phyloP scores from a whole-genome alignment of 2,113 vertebrate genomes.

The Ahaetulla prasina region DNA sequence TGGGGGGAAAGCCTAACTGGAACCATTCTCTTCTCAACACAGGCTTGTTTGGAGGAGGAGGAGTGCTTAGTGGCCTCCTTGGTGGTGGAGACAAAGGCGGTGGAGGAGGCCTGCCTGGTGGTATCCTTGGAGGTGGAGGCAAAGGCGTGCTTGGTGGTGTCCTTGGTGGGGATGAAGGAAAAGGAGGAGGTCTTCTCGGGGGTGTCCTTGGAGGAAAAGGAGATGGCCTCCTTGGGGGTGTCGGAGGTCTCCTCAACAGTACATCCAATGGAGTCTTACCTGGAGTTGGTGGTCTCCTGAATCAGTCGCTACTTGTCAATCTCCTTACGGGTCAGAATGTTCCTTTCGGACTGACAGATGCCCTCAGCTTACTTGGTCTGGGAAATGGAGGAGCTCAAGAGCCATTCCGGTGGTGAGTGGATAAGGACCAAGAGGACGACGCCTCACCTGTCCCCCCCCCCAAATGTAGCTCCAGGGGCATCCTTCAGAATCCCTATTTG shows the following conservation, averaged over 20 bases:
- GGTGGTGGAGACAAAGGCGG: background rate
- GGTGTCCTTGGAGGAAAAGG: slow-evolving; percentile 20
- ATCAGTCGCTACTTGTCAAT: background rate
- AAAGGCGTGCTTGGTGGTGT: background rate
- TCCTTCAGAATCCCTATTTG: background rate
- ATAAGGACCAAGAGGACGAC: background rate
- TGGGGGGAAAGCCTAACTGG: background rate
- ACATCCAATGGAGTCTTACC: too few species aligned
- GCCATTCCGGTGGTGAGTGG: slow-evolving; percentile 38
- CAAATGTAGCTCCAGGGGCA: background rate
- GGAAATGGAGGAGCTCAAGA: background rate
- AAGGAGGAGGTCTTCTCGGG: slow-evolving; percentile 5
- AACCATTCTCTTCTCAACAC: slow-evolving; percentile 6
- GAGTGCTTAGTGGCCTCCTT: background rate
- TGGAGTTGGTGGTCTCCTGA: background rate
- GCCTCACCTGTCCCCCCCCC: background rate
- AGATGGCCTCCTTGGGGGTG: background rate
- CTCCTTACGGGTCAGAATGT: background rate
- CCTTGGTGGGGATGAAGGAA: background rate
- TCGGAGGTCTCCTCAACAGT: background rate
- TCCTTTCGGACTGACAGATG: background rate
- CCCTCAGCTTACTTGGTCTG: slow-evolving; percentile 4
- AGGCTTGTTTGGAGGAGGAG: background rate
- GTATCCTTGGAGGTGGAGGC: background rate
- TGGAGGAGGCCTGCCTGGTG: background rate